Base-by-base conservation (phyloP, 2,797 vertebrate species). In the Leucoraja ocellata region DNA sequence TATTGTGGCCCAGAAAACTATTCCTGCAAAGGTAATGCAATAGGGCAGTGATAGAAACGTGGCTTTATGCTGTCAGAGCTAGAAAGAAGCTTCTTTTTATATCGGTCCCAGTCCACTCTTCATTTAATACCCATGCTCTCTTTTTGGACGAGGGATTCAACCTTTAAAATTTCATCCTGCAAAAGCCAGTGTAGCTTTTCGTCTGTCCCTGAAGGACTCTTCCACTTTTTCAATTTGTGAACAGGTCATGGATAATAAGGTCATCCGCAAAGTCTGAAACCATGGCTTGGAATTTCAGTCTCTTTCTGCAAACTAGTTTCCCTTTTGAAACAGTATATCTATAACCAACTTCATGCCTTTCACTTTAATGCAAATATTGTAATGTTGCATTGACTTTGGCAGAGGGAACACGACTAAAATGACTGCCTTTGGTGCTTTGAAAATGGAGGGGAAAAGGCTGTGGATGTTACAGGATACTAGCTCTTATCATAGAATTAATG, bases 161-260 rank as follows among this genome's bases (percentile, higher is more conserved):
- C 28, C 83, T 65, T 63, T 7, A 63, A 28, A 14, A 86, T n/a
- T n/a, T 86, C 32, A 65, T 13, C n/a, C 58, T 32, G 54, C 2
- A 63, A 88, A 23, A 23, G 84, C n/a, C 21, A 68, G n/a, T 21
- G 18, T 32, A 21, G 16, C 28, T 16, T 88, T 68, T 88, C 84
- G 18, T 88, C n/a, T 88, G 61, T 68, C n/a, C 84, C 84, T 28
- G 8, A 18, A 86, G 28, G 83, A 86, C 58, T 88, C n/a, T 36
- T 88, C 61, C 65, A 46, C 46, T 88, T 88, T 88, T n/a, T 68
- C 65, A 88, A 88, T 88, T 88, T 36, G 63, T 86, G 58, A 68
- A 68, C 84, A 88, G n/a, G 6, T 36, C 84, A 68, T 63, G 28
- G 83, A 63, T 63, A 86, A 86, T 36, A 9, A 36, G 63, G n/a